Percentiles rank a stretch among this genome's conserved stretches.
Evolutionary conservation across 2,888 invertebrate species (phyloP).

Genomic region (Aphodius sticticus): DNA sequence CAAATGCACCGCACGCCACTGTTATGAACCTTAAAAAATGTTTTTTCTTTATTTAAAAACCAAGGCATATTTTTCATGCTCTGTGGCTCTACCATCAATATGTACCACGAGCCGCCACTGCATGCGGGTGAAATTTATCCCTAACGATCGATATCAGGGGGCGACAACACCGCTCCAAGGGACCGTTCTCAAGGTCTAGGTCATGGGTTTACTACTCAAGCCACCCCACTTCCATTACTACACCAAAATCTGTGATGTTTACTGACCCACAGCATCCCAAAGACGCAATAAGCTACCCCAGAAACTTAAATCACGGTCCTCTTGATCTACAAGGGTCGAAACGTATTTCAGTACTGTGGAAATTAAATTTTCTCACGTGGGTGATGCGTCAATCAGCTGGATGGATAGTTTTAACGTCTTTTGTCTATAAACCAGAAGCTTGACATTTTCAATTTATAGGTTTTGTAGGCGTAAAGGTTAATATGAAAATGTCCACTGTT

Average conservation of each 20-base stretch:
- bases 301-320: neutral
- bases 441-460: neutral
- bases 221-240: neutral
- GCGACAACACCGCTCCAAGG: neutral
- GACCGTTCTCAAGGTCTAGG: neutral
- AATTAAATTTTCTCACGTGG: neutral
- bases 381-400: neutral
- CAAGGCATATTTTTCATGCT: no score
- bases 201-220: neutral
- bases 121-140: neutral
- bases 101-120: no score
- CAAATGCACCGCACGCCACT: no score
- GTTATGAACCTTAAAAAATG: no score
- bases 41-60: no score
- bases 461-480: conserved; percentile 4
- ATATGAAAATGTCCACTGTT: neutral
- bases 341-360: neutral
- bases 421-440: neutral
- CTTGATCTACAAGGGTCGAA: neutral
- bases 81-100: no score
- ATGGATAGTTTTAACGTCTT: neutral
- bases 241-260: neutral
- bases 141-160: neutral
- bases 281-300: neutral
- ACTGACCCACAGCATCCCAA: neutral